phyloP scores from a whole-genome alignment of 2,113 vertebrate species.

The Natator depressus region DNA sequence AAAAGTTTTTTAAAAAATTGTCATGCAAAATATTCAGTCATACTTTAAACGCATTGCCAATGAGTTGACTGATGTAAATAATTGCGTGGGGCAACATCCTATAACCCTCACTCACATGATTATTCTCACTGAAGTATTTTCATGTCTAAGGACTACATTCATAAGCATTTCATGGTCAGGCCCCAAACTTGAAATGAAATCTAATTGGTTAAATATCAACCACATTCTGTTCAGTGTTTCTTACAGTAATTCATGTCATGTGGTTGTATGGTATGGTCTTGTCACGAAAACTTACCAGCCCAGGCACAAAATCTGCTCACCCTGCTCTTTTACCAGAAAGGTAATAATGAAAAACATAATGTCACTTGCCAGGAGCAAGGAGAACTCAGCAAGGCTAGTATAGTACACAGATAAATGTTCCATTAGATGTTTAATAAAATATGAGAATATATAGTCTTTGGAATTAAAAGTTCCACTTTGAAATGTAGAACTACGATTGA shows the following conservation, averaged over 20 bases:
- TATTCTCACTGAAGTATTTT: no score
- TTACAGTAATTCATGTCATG: neutral
- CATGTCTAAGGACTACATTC: no score
- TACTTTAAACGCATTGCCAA: neutral
- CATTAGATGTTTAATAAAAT: no score
- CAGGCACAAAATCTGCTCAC: fast-evolving
- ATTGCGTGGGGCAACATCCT: no score
- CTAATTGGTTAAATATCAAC: neutral
- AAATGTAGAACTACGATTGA: neutral
- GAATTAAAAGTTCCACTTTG: no score
- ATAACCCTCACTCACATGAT: no score
- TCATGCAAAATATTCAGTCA: neutral
- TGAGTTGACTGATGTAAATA: no score
- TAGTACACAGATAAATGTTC: neutral
- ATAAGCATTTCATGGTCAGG: neutral
- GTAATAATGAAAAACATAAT: neutral
- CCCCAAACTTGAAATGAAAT: neutral
- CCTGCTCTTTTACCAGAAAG: neutral
- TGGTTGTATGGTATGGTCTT: no score
- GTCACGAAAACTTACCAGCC: fast-evolving
- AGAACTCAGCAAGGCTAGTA: neutral
- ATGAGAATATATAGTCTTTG: no score
- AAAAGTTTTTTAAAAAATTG: no score
- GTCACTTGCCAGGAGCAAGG: neutral
- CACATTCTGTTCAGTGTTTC: neutral